Percentiles rank a stretch among this genome's conserved stretches.
Evolutionary conservation across 2,888 invertebrate species (phyloP).

Genomic region (Gryllus longicercus): DNA sequence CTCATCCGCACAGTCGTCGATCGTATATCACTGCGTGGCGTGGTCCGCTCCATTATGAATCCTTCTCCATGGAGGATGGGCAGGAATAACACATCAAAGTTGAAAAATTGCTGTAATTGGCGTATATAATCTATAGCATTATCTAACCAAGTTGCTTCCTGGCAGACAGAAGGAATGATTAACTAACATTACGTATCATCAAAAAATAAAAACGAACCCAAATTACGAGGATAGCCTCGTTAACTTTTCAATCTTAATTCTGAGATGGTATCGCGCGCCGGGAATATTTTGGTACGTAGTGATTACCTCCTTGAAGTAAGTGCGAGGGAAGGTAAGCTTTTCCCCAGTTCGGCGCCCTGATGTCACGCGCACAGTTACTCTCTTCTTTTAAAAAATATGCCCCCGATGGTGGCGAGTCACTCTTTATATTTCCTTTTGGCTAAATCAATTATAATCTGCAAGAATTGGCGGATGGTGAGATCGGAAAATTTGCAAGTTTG

Average conservation of each 20-base stretch:
- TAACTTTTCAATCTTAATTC: conserved; percentile 17
- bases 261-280: conserved; percentile 8
- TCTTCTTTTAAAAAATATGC: too few relatives aligned
- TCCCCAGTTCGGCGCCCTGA: too few relatives aligned
- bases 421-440: too few relatives aligned
- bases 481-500: too few relatives aligned
- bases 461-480: too few relatives aligned
- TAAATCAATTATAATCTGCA: too few relatives aligned
- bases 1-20: not conserved
- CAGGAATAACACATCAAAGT: not conserved
- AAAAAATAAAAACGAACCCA: not conserved
- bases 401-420: too few relatives aligned
- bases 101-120: conserved; percentile 17
- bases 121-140: conserved; percentile 1
- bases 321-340: not conserved
- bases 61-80: not conserved
- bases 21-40: conserved; percentile 11
- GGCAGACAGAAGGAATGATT: not conserved
- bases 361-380: too few relatives aligned
- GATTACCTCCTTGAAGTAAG: not conserved
- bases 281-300: conserved; percentile 1
- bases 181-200: conserved; percentile 6
- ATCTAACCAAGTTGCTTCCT: not conserved
- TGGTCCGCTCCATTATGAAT: conserved; percentile 17
- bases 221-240: conserved; percentile 7